Evolutionary conservation across 2,888 invertebrate species (phyloP).

Genomic region (Gymnosoma rotundatum): DNA sequence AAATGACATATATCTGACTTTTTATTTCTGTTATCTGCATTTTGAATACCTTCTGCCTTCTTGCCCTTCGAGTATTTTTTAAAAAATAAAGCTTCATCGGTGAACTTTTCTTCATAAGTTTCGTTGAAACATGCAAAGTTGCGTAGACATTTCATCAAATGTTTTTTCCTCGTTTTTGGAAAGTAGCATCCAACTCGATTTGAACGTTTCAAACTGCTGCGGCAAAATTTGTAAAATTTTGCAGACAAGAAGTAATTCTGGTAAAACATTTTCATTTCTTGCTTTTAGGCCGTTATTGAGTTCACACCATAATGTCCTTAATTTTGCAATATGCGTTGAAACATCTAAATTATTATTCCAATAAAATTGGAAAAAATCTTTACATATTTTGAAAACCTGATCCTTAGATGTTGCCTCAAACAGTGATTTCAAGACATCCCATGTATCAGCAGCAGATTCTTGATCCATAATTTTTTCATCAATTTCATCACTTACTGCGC

Average conservation of each 20-base stretch:
- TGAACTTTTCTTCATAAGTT: constrained; percentile 30
- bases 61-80: too few relatives aligned
- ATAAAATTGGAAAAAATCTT: constrained; percentile 75
- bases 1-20: constrained; percentile 47
- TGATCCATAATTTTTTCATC: constrained; percentile 78
- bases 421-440: constrained; percentile 72
- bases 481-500: constrained; percentile 74
- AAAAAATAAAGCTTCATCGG: constrained; percentile 5
- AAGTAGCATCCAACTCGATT: constrained; percentile 74
- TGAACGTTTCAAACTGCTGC: constrained; percentile 67
- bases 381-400: constrained; percentile 76
- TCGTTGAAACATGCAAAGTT: constrained; percentile 47
- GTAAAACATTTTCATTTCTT: constrained; percentile 72
- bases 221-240: constrained; percentile 70
- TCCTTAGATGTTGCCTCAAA: constrained; percentile 76
- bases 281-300: constrained; percentile 74
- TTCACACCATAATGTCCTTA: constrained; percentile 72
- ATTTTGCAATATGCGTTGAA: constrained; percentile 74
- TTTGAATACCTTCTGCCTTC: constrained; percentile 38
- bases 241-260: constrained; percentile 59
- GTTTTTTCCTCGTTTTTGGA: constrained; percentile 71
- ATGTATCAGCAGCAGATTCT: constrained; percentile 75
- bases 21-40: constrained; percentile 4
- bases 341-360: constrained; percentile 75
- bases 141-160: constrained; percentile 45